phyloP scores from a whole-genome alignment of 2,113 vertebrate genomes.

The Nothoprocta pentlandii region DNA sequence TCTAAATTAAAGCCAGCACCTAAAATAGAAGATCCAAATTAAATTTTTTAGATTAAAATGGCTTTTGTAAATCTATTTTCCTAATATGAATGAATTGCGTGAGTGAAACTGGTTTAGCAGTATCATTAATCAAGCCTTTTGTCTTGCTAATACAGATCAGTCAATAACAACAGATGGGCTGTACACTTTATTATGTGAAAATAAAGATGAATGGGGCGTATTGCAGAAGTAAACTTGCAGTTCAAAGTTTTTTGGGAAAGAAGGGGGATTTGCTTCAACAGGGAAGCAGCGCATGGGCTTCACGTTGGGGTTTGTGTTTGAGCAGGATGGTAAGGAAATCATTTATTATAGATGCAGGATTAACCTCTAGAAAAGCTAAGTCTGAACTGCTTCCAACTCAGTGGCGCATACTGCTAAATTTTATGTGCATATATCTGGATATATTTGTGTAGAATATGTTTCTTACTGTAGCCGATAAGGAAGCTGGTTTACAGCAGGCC shows the following conservation, averaged over 20 bases:
- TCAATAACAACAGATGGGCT: slow-evolving; percentile 55
- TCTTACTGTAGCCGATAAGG: not conserved
- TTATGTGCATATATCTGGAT: too few relatives aligned
- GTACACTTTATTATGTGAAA: slow-evolving; percentile 59
- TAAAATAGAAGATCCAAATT: slow-evolving; percentile 24
- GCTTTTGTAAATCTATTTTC: slow-evolving; percentile 33
- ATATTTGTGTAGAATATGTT: too few relatives aligned
- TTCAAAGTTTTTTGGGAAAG: slow-evolving; percentile 47
- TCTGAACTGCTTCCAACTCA: not conserved
- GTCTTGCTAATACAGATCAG: slow-evolving; percentile 37
- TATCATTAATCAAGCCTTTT: slow-evolving; percentile 58
- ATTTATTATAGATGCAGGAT: not conserved
- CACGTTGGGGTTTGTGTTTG: slow-evolving; percentile 1
- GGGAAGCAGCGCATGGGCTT: not conserved
- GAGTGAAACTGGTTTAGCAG: slow-evolving; percentile 31
- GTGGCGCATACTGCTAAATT: too few relatives aligned
- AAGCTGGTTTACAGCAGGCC: not conserved
- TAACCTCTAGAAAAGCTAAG: not conserved
- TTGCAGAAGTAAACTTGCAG: slow-evolving; percentile 42
- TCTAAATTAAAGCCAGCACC: not conserved
- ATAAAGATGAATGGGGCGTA: slow-evolving; percentile 60
- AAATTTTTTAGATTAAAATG: slow-evolving; percentile 35
- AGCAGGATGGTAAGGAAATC: not conserved
- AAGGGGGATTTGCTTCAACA: not conserved
- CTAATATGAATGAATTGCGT: slow-evolving; percentile 52